phyloP scores from a whole-genome alignment of 2,797 vertebrate genomes.

The Hemitrygon akajei region DNA sequence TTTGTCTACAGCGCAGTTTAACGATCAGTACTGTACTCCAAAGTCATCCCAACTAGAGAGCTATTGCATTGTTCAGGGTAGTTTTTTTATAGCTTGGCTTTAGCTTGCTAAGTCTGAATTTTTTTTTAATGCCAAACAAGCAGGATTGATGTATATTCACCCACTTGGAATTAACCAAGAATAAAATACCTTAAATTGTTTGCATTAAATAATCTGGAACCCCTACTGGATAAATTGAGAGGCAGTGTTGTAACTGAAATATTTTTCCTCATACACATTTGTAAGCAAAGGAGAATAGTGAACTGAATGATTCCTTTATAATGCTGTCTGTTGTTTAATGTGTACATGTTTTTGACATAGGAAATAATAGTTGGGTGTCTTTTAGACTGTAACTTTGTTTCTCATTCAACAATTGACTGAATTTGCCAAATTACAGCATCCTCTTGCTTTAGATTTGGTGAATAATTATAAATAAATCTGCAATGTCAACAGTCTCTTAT shows the following conservation, averaged over 20 bases:
- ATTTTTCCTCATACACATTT: neutral
- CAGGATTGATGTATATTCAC: neutral
- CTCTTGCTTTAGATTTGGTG: neutral
- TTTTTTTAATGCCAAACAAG: neutral
- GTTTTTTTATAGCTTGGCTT: neutral
- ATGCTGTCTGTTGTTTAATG: neutral
- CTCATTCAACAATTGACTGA: neutral
- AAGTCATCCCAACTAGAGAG: neutral
- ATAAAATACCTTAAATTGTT: neutral
- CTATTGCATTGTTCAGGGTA: neutral
- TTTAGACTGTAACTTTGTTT: neutral
- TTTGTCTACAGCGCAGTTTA: neutral
- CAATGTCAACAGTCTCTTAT: neutral
- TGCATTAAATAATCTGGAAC: neutral
- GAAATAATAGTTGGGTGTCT: neutral
- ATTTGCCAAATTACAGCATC: neutral
- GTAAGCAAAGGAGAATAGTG: neutral
- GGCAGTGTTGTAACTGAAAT: neutral
- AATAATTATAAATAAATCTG: neutral
- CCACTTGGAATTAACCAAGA: neutral
- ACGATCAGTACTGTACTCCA: neutral
- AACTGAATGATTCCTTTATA: neutral
- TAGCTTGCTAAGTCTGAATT: neutral
- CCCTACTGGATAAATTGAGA: neutral
- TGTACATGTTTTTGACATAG: neutral